Percentiles rank a stretch among this genome's conserved stretches.
Conservation (phyloP, 1,140 invertebrate genomes). For the Psilanteris sp. region DNA sequence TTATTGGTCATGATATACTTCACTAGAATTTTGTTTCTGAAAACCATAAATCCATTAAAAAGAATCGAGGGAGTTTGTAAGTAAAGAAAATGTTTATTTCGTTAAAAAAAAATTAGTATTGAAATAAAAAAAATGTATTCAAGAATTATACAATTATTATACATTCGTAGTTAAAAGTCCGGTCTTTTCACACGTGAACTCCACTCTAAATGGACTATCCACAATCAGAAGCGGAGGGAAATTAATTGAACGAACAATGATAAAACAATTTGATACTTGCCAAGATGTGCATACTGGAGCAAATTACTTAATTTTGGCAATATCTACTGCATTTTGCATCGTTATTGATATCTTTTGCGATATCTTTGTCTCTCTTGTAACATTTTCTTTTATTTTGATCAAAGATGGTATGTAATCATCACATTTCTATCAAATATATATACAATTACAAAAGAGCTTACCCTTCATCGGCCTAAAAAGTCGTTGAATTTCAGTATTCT, state of each 20-base stretch:
- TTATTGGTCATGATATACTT: constrained; percentile 81
- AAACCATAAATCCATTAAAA: constrained; percentile 83
- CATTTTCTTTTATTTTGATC: constrained; percentile 76
- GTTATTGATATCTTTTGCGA: constrained; percentile 66
- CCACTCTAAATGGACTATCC: constrained; percentile 88
- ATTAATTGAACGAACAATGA: constrained; percentile 82
- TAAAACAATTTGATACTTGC: constrained; percentile 85
- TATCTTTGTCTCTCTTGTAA: constrained; percentile 66
- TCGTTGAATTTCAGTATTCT: too few relatives aligned
- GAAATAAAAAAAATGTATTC: too few relatives aligned
- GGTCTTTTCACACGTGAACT: constrained; percentile 90
- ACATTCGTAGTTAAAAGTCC: constrained; percentile 84
- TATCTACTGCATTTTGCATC: constrained; percentile 80
- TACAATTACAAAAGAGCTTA: background rate
- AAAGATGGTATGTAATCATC: constrained; percentile 65
- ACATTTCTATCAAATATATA: too few relatives aligned
- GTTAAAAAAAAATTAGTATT: too few relatives aligned
- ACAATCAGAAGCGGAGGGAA: constrained; percentile 89
- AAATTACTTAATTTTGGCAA: constrained; percentile 83
- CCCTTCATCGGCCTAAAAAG: too few relatives aligned
- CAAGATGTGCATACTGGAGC: constrained; percentile 84
- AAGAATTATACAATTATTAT: too few relatives aligned
- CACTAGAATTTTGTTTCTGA: constrained; percentile 82
- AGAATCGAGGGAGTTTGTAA: constrained; percentile 81
- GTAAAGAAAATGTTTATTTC: too few relatives aligned